Evolutionary conservation across 1,140 invertebrate genomes (phyloP).

Genomic region (Bombus sibiricus): DNA sequence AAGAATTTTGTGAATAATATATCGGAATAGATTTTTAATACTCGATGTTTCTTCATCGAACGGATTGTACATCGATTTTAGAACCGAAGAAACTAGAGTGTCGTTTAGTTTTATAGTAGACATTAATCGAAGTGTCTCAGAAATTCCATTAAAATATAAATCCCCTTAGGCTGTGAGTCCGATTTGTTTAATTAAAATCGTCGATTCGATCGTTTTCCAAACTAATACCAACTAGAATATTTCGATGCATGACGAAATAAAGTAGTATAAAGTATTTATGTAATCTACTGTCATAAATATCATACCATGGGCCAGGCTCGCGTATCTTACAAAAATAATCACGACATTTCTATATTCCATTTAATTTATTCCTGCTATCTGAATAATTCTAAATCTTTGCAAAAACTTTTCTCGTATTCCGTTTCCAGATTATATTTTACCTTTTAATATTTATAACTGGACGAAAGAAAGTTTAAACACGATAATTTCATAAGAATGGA

Average conservation of each 20-base stretch:
- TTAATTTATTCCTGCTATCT: neutral
- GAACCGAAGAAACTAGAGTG: neutral
- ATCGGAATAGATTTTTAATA: neutral
- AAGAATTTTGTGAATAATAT: neutral
- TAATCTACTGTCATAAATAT: slow-evolving; percentile 1
- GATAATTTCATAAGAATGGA: no score
- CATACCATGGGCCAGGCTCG: neutral
- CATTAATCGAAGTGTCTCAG: neutral
- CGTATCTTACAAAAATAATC: neutral
- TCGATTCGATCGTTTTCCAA: neutral
- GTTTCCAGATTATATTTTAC: no score
- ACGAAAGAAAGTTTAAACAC: no score
- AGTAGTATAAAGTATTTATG: neutral
- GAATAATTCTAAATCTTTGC: neutral
- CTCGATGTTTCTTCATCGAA: neutral
- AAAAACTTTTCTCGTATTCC: neutral
- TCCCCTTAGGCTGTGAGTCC: neutral
- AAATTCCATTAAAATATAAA: slow-evolving; percentile 13
- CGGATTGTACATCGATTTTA: neutral
- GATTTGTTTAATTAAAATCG: neutral
- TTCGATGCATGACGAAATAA: neutral
- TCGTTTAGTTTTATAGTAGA: neutral
- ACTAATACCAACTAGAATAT: neutral
- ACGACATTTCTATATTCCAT: neutral
- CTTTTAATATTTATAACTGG: no score